Conservation (phyloP, 2,113 vertebrate species). For the Tetraodon nigroviridis region DNA sequence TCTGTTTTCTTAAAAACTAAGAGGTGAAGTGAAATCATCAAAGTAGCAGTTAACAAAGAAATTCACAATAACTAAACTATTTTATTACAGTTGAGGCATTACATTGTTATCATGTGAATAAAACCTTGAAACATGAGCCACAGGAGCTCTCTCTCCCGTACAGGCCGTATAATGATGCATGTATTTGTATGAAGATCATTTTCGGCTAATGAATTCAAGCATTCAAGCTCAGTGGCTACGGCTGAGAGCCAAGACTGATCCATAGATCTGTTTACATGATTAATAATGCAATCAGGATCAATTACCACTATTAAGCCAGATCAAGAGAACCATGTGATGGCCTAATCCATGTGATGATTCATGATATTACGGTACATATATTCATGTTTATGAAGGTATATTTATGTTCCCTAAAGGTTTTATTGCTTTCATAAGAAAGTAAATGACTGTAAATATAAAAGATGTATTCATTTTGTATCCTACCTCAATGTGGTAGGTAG, state of each 20-base stretch:
- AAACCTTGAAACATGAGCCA: not conserved
- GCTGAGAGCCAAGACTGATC: conserved; percentile 58
- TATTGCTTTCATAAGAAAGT: not conserved
- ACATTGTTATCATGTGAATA: not conserved
- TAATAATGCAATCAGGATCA: conserved; percentile 71
- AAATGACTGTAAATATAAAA: not conserved
- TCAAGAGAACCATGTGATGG: conserved; percentile 52
- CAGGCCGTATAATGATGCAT: conserved; percentile 25
- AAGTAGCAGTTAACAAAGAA: too few relatives aligned
- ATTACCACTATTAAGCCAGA: conserved; percentile 68
- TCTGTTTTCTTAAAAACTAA: too few relatives aligned
- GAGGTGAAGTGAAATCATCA: too few relatives aligned
- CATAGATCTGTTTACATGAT: conserved; percentile 73
- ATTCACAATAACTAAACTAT: too few relatives aligned
- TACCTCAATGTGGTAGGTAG: conserved; percentile 94
- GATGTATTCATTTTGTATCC: not conserved
- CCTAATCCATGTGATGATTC: conserved; percentile 14
- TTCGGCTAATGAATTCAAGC: conserved; percentile 67
- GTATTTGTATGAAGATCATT: conserved; percentile 54
- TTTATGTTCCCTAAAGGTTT: not conserved
- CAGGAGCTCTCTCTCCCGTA: not conserved
- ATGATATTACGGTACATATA: not conserved
- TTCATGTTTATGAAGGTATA: not conserved
- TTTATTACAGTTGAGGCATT: too few relatives aligned
- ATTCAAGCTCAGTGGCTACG: conserved; percentile 60